Evolutionary conservation across 1,140 invertebrate genomes (phyloP).

Genomic region (Helicorthomorpha holstii): DNA sequence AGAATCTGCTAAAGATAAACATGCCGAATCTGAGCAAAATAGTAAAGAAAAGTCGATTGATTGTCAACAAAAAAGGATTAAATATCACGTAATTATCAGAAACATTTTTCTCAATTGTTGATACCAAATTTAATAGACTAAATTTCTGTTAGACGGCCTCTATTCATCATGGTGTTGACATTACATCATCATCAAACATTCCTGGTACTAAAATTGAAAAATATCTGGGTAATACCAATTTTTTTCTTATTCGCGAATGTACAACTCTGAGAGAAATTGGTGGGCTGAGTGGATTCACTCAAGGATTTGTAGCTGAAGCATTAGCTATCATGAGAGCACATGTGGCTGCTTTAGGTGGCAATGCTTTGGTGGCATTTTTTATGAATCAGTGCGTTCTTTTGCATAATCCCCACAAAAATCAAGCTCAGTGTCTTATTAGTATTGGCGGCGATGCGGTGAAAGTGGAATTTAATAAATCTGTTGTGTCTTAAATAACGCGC

Average conservation of each 20-base stretch:
- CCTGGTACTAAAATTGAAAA: constrained; percentile 60
- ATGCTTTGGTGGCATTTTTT: constrained; percentile 85
- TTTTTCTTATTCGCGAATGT: constrained; percentile 88
- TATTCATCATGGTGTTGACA: constrained; percentile 48
- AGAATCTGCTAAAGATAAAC: no score
- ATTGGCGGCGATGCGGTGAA: constrained; percentile 84
- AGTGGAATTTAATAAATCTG: constrained; percentile 26
- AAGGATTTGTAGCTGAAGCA: constrained; percentile 79
- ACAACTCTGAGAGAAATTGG: constrained; percentile 79
- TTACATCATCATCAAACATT: constrained; percentile 65
- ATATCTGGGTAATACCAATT: constrained; percentile 83
- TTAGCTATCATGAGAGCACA: constrained; percentile 81
- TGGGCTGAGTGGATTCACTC: constrained; percentile 80
- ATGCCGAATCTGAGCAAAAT: no score
- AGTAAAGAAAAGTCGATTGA: no score
- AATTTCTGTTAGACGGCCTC: no score
- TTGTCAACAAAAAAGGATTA: no score
- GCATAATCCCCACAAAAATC: constrained; percentile 86
- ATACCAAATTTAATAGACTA: no score
- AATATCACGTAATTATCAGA: no score
- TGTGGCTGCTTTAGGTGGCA: constrained; percentile 81
- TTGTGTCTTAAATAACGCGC: no score
- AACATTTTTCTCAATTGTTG: no score
- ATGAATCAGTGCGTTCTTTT: constrained; percentile 77
- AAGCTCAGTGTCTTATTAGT: constrained; percentile 85